A percentile compares a stretch with the other conserved stretches of the same genome.
These are phyloP conservation scores for Rana temporaria DNA, from an alignment of 2,113 vertebrate species.

Conservation along the genomic window DNA sequence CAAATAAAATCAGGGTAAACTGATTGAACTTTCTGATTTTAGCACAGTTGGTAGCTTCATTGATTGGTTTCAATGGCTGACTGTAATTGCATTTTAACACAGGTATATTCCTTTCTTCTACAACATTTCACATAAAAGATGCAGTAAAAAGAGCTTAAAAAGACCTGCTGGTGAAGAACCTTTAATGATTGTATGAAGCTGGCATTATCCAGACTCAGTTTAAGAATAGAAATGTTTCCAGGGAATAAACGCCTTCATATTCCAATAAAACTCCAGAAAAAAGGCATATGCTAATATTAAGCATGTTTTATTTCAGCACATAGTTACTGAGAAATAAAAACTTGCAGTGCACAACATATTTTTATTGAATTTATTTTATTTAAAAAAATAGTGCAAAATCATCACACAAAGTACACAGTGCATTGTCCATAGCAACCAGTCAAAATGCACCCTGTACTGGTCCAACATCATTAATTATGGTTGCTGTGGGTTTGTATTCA, in stretches of 20 bases:
- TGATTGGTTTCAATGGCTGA: too few species aligned
- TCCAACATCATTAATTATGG: too few species aligned
- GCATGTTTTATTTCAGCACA: not conserved
- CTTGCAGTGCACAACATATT: not conserved
- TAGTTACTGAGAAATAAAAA: not conserved
- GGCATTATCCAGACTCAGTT: slow-evolving; percentile 35
- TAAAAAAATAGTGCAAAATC: too few species aligned
- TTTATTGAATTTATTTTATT: not conserved
- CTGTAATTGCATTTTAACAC: too few species aligned
- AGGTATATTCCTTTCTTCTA: not conserved
- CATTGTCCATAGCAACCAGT: too few species aligned
- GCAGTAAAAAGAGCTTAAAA: not conserved
- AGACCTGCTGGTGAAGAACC: not conserved
- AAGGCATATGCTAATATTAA: slow-evolving; percentile 7
- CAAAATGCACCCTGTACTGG: too few species aligned
- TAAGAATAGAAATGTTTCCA: slow-evolving; percentile 26
- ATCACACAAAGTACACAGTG: too few species aligned
- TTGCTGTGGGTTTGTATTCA: too few species aligned
- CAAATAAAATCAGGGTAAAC: too few species aligned
- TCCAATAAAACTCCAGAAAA: slow-evolving; percentile 23
- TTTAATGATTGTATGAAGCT: slow-evolving; percentile 27
- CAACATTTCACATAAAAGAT: slow-evolving; percentile 9
- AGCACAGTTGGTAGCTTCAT: too few species aligned
- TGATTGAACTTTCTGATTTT: too few species aligned
- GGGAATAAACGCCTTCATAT: slow-evolving; percentile 36